A percentile compares a stretch with the other conserved stretches of the same genome.
These are phyloP conservation scores for Meloidogyne chitwoodi DNA, from an alignment of 1,140 invertebrate species.

Conservation along the genomic window DNA sequence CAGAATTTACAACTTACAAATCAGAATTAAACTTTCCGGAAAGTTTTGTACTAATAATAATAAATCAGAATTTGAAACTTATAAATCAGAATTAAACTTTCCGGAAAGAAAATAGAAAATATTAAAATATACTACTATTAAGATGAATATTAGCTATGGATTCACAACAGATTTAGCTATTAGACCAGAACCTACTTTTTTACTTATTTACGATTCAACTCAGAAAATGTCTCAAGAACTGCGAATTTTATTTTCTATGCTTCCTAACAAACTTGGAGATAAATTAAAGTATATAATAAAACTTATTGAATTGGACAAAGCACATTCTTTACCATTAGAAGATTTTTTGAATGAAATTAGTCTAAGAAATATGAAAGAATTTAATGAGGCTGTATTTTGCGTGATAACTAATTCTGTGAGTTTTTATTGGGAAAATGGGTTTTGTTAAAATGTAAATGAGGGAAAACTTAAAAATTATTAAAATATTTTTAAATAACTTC, in stretches of 20 bases:
- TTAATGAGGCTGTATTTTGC: neutral
- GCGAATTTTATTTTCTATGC: neutral
- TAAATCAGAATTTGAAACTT: too few species aligned
- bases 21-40: neutral
- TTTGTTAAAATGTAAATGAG: too few species aligned
- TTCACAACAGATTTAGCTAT: constrained; percentile 32
- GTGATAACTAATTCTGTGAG: neutral
- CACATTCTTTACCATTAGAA: neutral
- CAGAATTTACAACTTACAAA: neutral
- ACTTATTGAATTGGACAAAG: neutral
- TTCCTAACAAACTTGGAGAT: neutral
- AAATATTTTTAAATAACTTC: neutral
- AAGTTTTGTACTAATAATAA: too few species aligned
- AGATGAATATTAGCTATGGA: constrained; percentile 28
- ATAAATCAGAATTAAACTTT: neutral
- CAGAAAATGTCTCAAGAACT: neutral
- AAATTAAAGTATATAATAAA: neutral
- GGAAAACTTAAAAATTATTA: neutral
- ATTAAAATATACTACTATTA: neutral
- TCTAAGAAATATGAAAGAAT: neutral
- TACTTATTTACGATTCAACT: constrained; percentile 10
- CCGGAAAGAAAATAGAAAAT: neutral
- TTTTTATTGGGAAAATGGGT: neutral
- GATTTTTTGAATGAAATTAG: neutral
- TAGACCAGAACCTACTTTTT: neutral